phyloP scores from a whole-genome alignment of 2,888 invertebrate species.

The Phyllotreta cruciferae region DNA sequence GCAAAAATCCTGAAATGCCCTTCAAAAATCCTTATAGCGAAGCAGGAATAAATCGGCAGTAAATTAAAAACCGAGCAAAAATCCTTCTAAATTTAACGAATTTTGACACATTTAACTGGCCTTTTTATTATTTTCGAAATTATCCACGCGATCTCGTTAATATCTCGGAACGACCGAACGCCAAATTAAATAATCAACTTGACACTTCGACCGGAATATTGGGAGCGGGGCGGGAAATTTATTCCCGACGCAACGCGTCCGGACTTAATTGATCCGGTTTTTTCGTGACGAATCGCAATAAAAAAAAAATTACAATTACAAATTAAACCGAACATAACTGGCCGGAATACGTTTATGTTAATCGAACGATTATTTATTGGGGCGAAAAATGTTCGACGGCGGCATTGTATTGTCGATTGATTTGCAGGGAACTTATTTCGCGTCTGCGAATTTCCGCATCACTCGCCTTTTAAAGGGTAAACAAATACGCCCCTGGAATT shows the following conservation, averaged over 20 bases:
- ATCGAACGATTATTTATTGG: constrained; percentile 13
- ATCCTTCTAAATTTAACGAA: neutral
- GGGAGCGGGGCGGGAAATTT: constrained; percentile 1
- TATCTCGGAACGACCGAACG: neutral
- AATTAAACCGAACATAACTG: constrained; percentile 12
- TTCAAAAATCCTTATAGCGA: too few species aligned
- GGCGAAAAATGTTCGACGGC: neutral
- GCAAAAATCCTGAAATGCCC: too few species aligned
- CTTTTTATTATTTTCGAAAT: neutral
- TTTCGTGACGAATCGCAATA: constrained; percentile 9
- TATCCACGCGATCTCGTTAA: constrained; percentile 2
- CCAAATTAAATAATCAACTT: constrained; percentile 16
- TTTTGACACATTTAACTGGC: too few species aligned
- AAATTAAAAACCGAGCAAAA: neutral
- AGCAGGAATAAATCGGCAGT: neutral
- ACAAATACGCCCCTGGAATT: too few species aligned
- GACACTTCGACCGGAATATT: constrained; percentile 12
- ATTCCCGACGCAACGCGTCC: constrained; percentile 1
- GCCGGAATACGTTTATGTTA: constrained; percentile 15
- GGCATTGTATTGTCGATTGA: neutral
- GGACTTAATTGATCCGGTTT: constrained; percentile 16
- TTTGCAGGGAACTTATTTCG: neutral
- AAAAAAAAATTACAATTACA: constrained; percentile 21
- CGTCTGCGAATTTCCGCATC: too few species aligned
- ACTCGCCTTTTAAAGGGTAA: too few species aligned